Evolutionary conservation across 1,140 invertebrate genomes (phyloP).

Genomic region (Monomorium pharaonis): DNA sequence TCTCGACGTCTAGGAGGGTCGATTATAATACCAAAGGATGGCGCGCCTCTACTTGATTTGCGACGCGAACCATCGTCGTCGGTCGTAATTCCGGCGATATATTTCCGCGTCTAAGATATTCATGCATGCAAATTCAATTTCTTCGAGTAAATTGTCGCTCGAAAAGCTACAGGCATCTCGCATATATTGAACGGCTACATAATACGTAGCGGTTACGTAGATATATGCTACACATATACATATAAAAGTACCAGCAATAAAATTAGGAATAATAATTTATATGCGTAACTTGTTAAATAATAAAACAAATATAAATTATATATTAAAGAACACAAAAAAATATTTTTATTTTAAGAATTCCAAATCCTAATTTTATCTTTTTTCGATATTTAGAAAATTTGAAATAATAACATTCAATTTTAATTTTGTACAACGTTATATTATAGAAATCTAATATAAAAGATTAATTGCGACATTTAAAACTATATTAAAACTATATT

Average conservation of each 20-base stretch:
- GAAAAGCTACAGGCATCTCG: not conserved
- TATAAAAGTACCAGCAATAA: not conserved
- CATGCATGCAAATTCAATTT: constrained; percentile 48
- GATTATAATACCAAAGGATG: constrained; percentile 59
- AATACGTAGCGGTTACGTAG: not conserved
- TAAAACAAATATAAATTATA: not conserved
- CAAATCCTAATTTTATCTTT: not conserved
- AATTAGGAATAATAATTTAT: not conserved
- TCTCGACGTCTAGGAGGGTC: constrained; percentile 6
- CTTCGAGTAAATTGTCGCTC: constrained; percentile 36
- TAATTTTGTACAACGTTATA: not conserved
- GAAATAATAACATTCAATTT: not conserved
- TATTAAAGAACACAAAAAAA: not conserved
- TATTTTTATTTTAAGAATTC: not conserved
- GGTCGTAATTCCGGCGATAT: constrained; percentile 26
- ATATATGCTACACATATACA: not conserved
- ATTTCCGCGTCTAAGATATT: constrained; percentile 42
- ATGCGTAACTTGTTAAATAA: not conserved
- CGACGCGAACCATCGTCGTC: constrained; percentile 19
- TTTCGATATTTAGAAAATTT: not conserved
- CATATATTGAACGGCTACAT: not conserved
- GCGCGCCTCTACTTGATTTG: constrained; percentile 37
- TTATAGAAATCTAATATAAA: not conserved
- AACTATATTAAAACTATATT: not conserved
- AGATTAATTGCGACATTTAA: not conserved